These are phyloP conservation scores for Lophura nycthemera DNA, from an alignment of 2,113 vertebrate genomes.

Conservation along the genomic window DNA sequence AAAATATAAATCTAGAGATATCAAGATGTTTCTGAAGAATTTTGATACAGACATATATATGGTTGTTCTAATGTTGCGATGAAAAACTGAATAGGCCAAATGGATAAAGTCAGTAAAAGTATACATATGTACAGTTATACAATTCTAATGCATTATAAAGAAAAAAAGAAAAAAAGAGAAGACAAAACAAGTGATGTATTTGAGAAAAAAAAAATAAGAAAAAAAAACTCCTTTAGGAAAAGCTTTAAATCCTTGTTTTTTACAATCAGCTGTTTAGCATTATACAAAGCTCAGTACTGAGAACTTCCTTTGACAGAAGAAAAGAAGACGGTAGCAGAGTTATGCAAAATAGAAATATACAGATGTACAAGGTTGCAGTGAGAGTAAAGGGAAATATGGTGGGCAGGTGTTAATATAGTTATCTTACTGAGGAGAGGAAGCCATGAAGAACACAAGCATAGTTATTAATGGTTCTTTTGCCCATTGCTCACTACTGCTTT, in stretches of 20 bases:
- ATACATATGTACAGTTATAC: not conserved
- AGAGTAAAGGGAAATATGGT: not conserved
- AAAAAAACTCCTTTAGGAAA: not conserved
- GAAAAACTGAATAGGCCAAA: not conserved
- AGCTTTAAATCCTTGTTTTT: not conserved
- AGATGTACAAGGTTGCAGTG: not conserved
- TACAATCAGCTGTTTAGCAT: not conserved
- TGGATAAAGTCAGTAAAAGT: not conserved
- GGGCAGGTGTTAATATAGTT: not conserved
- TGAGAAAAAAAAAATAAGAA: not conserved
- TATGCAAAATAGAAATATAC: not conserved
- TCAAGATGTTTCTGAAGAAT: not conserved
- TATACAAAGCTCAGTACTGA: not conserved
- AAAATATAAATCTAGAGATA: not conserved
- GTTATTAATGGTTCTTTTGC: not conserved
- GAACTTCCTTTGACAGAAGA: not conserved
- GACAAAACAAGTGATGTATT: not conserved
- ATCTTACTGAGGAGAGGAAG: not conserved
- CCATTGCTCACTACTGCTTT: not conserved
- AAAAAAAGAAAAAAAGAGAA: not conserved
- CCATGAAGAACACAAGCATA: not conserved
- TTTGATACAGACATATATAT: not conserved
- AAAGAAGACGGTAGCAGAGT: not conserved
- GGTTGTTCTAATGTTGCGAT: not conserved
- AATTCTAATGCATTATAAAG: not conserved